A percentile compares a stretch with the other conserved stretches of the same genome.
Conservation (phyloP, 2,888 invertebrate genomes). For the Taenaris catops region DNA sequence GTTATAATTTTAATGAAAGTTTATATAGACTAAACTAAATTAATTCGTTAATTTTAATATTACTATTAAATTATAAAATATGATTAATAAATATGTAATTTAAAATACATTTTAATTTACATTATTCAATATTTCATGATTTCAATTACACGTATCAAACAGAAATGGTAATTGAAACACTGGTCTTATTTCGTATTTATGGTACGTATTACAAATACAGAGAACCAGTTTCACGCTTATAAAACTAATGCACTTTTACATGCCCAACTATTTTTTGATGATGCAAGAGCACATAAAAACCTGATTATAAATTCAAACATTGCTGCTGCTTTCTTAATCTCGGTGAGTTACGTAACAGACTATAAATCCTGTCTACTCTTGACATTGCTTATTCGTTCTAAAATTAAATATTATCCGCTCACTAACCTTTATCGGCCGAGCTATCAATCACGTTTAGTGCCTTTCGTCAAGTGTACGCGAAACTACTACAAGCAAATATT, state of each 20-base stretch:
- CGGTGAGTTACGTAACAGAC: slow-evolving; percentile 11
- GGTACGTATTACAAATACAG: too few relatives aligned
- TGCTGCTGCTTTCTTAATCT: slow-evolving; percentile 1
- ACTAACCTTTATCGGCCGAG: slow-evolving; percentile 30
- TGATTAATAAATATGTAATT: too few relatives aligned
- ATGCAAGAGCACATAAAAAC: slow-evolving; percentile 6
- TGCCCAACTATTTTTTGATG: slow-evolving; percentile 1
- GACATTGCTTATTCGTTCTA: slow-evolving; percentile 29
- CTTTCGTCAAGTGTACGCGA: slow-evolving; percentile 31
- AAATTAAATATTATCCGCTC: slow-evolving; percentile 17
- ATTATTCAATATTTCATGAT: too few relatives aligned
- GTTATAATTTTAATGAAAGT: too few relatives aligned
- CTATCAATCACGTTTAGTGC: slow-evolving; percentile 29
- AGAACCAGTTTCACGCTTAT: slow-evolving; percentile 7
- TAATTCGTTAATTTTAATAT: too few relatives aligned
- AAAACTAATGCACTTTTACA: slow-evolving; percentile 5
- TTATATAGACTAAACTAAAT: too few relatives aligned
- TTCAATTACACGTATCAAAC: too few relatives aligned
- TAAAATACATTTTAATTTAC: too few relatives aligned
- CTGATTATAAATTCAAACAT: slow-evolving; percentile 7
- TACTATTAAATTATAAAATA: too few relatives aligned
- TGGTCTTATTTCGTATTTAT: too few relatives aligned
- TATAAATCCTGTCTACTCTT: slow-evolving; percentile 19
- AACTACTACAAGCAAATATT: slow-evolving; percentile 34
- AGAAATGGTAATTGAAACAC: too few relatives aligned